Evolutionary conservation across 2,888 invertebrate species (phyloP), one percentile per base, ranked within the genome.

Genomic region (Drosophila maculinotata): DNA sequence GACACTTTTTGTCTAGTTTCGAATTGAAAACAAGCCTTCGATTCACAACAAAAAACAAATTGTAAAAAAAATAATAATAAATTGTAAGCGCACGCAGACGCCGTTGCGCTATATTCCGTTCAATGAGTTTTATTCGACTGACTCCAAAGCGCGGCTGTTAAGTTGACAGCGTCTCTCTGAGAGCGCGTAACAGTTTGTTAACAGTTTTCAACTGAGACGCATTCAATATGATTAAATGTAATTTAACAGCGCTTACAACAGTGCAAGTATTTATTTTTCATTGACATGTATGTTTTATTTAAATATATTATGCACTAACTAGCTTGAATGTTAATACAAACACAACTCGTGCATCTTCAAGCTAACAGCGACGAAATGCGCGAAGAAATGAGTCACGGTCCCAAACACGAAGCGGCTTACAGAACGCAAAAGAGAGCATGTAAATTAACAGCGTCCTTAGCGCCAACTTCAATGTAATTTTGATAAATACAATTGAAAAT

Each of bases 31-130:
- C 33, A 57, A 53, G 35, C 33, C 39, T 60, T 53, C 17, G 20
- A 51, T 36, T 59, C 78, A 68, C 63, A 77, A 76, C 54, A 66
- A 71, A 74, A 74, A 77, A 77, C 66, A 76, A 76, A 60, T 62
- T 45, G 57, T 68, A 77, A 68, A 60, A 70, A 62, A 54, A 69
- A 54, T 42, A 72, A 70, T 73, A 68, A 68, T 68, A 67, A 69
- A 64, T 58, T 58, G 35, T 57, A 47, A 60, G 58, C 78, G 74
- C 78, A 68, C 73, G 73, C 77, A 77, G 68, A 67, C 74, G 77
- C 77, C 73, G 68, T 47, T 20, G 62, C 48, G 76, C 65, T n/a
- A n/a, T 30, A 47, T 23, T 58, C 44, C 60, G 54, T 26, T 54
- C 77, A 58, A 71, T 76, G 66, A 52, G 48, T 59, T 65, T 56